Evolutionary conservation across 2,113 vertebrate genomes (phyloP).

Genomic region (Coryphaenoides rupestris): DNA sequence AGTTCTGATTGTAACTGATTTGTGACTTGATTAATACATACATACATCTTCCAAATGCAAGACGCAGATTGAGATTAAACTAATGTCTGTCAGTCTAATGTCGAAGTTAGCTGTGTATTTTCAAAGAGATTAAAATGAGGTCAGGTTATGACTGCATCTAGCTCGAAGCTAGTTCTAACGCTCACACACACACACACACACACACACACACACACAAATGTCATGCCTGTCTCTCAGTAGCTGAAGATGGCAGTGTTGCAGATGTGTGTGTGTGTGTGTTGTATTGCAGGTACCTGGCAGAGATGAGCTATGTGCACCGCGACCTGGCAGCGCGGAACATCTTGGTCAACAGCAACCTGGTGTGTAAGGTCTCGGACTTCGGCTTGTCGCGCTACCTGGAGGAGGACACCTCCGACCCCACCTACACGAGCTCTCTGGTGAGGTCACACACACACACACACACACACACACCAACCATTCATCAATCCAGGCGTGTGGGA

Average conservation of each 20-base stretch:
- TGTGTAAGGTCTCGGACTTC: slow-evolving; percentile 96
- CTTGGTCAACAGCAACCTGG: slow-evolving; percentile 92
- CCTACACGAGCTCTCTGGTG: slow-evolving; percentile 85
- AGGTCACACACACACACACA: slow-evolving; percentile 22
- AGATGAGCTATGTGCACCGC: slow-evolving; percentile 96
- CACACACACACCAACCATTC: slow-evolving; percentile 8
- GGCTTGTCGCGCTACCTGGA: slow-evolving; percentile 94
- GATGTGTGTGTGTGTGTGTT: slow-evolving; percentile 20
- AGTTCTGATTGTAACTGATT: too few species aligned
- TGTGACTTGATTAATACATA: too few species aligned
- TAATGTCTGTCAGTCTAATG: too few species aligned
- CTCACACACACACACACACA: slow-evolving; percentile 5
- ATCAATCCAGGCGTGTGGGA: too few species aligned
- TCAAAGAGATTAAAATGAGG: too few species aligned
- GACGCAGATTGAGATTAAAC: too few species aligned
- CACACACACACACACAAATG: slow-evolving; percentile 16
- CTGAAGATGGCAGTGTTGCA: too few species aligned
- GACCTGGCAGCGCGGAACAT: slow-evolving; percentile 97
- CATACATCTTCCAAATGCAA: too few species aligned
- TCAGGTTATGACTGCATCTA: too few species aligned
- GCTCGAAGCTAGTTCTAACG: not conserved
- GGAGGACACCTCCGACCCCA: slow-evolving; percentile 92
- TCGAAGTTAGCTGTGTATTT: too few species aligned
- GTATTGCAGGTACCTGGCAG: slow-evolving; percentile 75
- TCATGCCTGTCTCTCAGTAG: not conserved